These are phyloP conservation scores for Zonitis immaculata DNA, from an alignment of 2,888 invertebrate genomes.

Conservation along the genomic window DNA sequence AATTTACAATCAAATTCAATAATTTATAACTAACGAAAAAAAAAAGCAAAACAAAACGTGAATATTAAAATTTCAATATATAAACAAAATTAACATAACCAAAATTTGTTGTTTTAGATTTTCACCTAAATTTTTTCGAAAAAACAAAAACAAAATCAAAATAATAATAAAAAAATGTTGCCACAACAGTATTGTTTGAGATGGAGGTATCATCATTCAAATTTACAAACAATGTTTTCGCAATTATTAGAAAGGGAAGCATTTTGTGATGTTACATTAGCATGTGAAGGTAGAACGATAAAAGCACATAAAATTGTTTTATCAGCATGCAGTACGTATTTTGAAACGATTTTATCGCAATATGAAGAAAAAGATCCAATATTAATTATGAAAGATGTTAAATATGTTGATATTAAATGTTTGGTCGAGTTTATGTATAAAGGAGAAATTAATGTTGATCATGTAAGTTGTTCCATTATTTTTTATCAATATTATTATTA, in stretches of 20 bases:
- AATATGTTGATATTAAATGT: slow-evolving; percentile 83
- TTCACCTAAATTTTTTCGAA: too few relatives aligned
- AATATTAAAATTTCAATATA: slow-evolving; percentile 8
- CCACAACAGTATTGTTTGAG: slow-evolving; percentile 87
- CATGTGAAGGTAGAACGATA: slow-evolving; percentile 76
- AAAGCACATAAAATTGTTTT: slow-evolving; percentile 82
- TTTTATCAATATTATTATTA: too few relatives aligned
- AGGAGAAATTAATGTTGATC: slow-evolving; percentile 91
- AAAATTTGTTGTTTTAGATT: slow-evolving; percentile 9
- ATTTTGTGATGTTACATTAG: slow-evolving; percentile 86
- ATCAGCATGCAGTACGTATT: slow-evolving; percentile 89
- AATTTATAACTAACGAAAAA: too few relatives aligned
- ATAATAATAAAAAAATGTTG: slow-evolving; percentile 56
- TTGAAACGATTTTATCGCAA: slow-evolving; percentile 79
- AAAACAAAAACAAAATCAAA: slow-evolving; percentile 12
- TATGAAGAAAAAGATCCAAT: slow-evolving; percentile 77
- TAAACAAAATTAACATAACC: slow-evolving; percentile 25
- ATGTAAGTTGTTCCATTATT: slow-evolving; percentile 71
- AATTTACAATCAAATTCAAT: slow-evolving; percentile 22
- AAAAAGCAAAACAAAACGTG: slow-evolving; percentile 20
- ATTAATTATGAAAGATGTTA: slow-evolving; percentile 84
- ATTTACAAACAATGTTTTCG: slow-evolving; percentile 85
- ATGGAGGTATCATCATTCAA: slow-evolving; percentile 91
- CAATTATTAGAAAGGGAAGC: slow-evolving; percentile 81
- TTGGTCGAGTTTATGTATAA: slow-evolving; percentile 94